A percentile compares a stretch with the other conserved stretches of the same genome.
Evolutionary conservation across 2,797 vertebrate genomes (phyloP).

Genomic region (Acipenser ruthenus): DNA sequence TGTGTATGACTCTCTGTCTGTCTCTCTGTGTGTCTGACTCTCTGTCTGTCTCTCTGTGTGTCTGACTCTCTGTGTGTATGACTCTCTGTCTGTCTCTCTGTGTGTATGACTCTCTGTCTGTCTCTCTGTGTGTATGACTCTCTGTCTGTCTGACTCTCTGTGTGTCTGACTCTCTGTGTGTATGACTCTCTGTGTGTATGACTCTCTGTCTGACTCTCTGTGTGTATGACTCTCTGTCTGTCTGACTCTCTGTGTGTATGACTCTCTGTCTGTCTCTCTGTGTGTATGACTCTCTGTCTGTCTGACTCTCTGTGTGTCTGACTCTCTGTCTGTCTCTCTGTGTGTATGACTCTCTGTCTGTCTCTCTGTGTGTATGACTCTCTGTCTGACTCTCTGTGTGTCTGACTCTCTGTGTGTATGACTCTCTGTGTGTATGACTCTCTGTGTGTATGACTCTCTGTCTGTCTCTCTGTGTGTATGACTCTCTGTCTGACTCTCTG

Average conservation of each 20-base stretch:
- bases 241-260: no score
- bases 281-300: not conserved
- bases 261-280: not conserved
- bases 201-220: not conserved
- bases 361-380: not conserved
- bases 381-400: not conserved
- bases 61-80: no score
- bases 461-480: constrained; percentile 1
- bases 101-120: no score
- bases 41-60: no score
- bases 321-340: not conserved
- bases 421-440: not conserved
- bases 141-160: constrained; percentile 16
- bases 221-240: no score
- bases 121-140: not conserved
- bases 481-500: no score
- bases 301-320: not conserved
- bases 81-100: no score
- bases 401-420: not conserved
- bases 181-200: no score
- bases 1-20: constrained; percentile 10
- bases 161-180: not conserved
- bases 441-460: no score
- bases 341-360: not conserved
- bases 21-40: no score